Percentiles rank a stretch among this genome's conserved stretches.
Conservation (phyloP, 2,797 vertebrate species). For the Gallirallus australis region DNA sequence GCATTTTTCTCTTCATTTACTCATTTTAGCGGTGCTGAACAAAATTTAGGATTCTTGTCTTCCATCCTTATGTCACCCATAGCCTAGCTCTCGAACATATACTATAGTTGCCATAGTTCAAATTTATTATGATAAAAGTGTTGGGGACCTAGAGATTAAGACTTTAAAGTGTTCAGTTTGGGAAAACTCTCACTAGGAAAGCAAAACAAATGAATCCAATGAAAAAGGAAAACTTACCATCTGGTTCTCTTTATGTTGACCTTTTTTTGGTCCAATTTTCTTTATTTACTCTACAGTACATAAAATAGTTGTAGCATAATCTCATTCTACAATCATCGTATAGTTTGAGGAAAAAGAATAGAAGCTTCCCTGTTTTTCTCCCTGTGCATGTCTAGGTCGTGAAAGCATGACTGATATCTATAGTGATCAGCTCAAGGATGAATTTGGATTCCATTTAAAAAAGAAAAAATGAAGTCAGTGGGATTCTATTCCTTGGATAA, state of each 20-base stretch:
- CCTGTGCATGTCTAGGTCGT: background rate
- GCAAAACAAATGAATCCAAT: background rate
- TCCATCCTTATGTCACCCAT: background rate
- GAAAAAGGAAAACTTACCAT: background rate
- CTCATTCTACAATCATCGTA: background rate
- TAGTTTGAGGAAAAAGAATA: background rate
- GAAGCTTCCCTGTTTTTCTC: background rate
- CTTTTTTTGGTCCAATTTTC: background rate
- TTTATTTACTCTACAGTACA: background rate
- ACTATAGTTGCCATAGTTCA: background rate
- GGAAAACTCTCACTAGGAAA: background rate
- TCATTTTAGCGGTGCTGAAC: background rate
- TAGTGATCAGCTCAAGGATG: background rate
- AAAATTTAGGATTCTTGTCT: background rate
- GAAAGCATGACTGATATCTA: background rate
- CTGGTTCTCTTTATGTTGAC: background rate
- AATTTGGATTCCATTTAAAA: background rate
- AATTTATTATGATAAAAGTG: background rate
- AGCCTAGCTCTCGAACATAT: background rate
- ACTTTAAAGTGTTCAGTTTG: background rate
- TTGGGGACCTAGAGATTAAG: background rate
- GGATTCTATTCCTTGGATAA: background rate
- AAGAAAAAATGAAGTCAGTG: rapidly evolving
- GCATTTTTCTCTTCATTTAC: background rate
- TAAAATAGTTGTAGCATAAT: background rate